Evolutionary conservation across 35 echinoderm and acorn worm species (phyloP), one percentile per base, ranked within the genome.

Genomic region (Patiria miniata): DNA sequence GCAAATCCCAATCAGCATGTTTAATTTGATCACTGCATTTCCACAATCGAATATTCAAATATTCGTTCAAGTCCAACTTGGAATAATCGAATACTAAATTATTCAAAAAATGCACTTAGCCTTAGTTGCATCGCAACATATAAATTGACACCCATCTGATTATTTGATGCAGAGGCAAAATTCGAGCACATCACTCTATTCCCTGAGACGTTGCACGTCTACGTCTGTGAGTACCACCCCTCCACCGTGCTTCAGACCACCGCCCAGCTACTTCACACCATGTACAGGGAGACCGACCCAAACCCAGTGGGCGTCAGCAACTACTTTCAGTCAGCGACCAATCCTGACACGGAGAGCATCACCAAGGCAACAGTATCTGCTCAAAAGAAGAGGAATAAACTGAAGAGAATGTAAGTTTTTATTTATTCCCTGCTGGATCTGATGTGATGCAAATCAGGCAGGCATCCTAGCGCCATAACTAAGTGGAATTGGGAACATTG

Each of bases 321-420:
- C 50, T 87, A 87, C 47, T 87, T 79, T 23, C 40, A 39, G 19
- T 47, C 37, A 10, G 77, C 52, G 21, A 42, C 42, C 0, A 42
- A 50, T 56, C 39, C 40, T 14, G 83, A 61, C 18, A 29, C 40
- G 10, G 47, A 30, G 34, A 73, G 29, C 1, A 60, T 37, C 10
- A 26, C 14, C 17, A 19, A 23, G 5, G 40, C 17, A 19, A 87
- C 69, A 1, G 42, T 36, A 12, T 87, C 85, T 1, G 68, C 68
- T 18, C 38, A 28, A 10, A 50, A 60, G 76, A 87, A 87, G 69
- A 50, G 51, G 29, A 51, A 50, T n/a, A 87, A 87, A 77, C 39
- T 87, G 44, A 78, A 54, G 85, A 87, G 38, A 53, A 77, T 87
- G 85, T 87, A 39, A 87, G 85, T 73, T 36, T 73, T 22, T 23